These are phyloP conservation scores for Ophion ventricosus DNA, from an alignment of 2,888 invertebrate species.

Conservation along the genomic window DNA sequence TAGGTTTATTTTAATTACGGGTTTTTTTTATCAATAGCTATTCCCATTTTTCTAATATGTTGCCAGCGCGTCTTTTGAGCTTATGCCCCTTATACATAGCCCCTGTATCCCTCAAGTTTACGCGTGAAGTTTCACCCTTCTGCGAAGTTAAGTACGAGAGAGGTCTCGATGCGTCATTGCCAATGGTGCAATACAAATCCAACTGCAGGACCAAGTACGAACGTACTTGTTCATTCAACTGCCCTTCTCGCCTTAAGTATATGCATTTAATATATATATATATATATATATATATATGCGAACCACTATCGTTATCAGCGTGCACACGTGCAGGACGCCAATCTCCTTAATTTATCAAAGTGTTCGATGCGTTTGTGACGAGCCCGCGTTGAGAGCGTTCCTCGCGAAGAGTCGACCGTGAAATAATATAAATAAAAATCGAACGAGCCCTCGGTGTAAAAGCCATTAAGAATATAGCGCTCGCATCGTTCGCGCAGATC, in stretches of 20 bases:
- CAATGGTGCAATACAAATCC: not conserved
- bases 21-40: not conserved
- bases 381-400: not conserved
- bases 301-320: not conserved
- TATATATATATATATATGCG: not conserved
- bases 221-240: not conserved
- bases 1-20: not conserved
- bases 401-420: not conserved
- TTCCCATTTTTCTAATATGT: not conserved
- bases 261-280: not conserved
- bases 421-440: constrained; percentile 5
- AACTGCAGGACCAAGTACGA: not conserved
- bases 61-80: not conserved
- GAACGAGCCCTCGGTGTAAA: not conserved
- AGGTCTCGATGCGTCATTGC: not conserved
- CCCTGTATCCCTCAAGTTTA: not conserved
- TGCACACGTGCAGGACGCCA: not conserved
- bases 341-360: constrained; percentile 52
- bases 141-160: not conserved
- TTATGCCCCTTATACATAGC: not conserved
- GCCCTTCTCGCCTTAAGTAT: not conserved
- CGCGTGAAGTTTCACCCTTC: not conserved
- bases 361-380: constrained; percentile 17
- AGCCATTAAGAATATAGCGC: not conserved
- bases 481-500: too few species aligned